Evolutionary conservation across 2,113 vertebrate species (phyloP).

Genomic region (Camelus dromedarius): DNA sequence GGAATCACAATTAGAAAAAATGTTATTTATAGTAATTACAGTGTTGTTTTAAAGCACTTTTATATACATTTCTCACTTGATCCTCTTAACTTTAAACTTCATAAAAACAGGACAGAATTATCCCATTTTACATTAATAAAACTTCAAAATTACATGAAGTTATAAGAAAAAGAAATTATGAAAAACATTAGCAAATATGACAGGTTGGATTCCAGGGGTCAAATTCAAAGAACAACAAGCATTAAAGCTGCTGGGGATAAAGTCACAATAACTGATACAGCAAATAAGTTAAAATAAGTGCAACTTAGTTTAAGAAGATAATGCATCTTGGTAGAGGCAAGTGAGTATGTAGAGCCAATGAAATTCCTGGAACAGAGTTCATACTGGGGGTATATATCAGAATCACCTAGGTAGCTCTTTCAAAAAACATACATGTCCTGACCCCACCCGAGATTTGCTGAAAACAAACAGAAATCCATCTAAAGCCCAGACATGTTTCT

Average conservation of each 20-base stretch:
- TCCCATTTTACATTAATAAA: conserved; percentile 34
- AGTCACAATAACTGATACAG: conserved; percentile 25
- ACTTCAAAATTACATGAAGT: conserved; percentile 57
- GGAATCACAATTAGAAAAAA: conserved; percentile 49
- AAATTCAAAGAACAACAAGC: conserved; percentile 26
- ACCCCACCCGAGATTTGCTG: background rate
- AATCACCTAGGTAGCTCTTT: conserved; percentile 60
- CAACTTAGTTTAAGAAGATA: conserved; percentile 41
- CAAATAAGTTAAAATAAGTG: conserved; percentile 56
- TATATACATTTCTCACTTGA: conserved; percentile 26
- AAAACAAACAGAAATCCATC: conserved; percentile 21
- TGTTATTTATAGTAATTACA: conserved; percentile 46
- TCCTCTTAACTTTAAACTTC: conserved; percentile 19
- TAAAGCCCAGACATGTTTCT: conserved; percentile 32
- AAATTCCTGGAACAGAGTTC: conserved; percentile 44
- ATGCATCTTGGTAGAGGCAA: background rate
- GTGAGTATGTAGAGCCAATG: conserved; percentile 16
- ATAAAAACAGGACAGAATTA: conserved; percentile 50
- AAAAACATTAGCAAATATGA: conserved; percentile 41
- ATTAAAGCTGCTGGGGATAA: conserved; percentile 18
- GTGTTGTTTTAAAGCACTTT: conserved; percentile 36
- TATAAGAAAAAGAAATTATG: conserved; percentile 48
- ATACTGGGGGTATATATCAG: background rate
- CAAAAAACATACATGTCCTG: conserved; percentile 18
- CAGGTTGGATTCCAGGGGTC: background rate